Evolutionary conservation across 2,888 invertebrate genomes (phyloP), one percentile per base, ranked within the genome.

Genomic region (Chloroclysta siterata): DNA sequence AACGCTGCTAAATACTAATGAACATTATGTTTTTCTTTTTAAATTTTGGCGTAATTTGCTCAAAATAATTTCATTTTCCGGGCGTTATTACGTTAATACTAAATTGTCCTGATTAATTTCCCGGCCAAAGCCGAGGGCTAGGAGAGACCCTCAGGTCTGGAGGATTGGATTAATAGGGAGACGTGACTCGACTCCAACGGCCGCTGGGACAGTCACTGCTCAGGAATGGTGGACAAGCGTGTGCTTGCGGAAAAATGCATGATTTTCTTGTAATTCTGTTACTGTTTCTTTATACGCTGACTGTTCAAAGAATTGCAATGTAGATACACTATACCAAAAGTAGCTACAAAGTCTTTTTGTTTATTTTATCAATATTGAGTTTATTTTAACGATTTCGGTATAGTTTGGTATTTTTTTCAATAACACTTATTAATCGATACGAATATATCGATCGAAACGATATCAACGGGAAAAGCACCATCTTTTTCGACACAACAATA

Each of bases 141-240:
- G 42, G n/a, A 10, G 15, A 8, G 65, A n/a, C 47, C 54, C 57
- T 52, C 29, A 53, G 53, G 58, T n/a, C 71, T 56, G 57, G 47
- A 66, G 75, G 68, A 72, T 68, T 68, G 71, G 74, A 79, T 80
- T 81, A 80, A 81, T 79, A 76, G 80, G 59, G 72, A 68, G 73
- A 85, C 84, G 86, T 85, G 87, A 81, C 80, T 77, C 71, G 85
- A 80, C 76, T 73, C 74, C 72, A 73, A 81, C 76, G 72, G 69
- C 68, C 60, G 65, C 66, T 51, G 42, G 50, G 50, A 67, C 55
- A 60, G 7, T 56, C 58, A 53, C 47, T 33, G 50, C 6, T 8
- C 14, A 15, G 58, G 44, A 29, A 13, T 29, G 6, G 6, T 44
- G 15, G 15, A 11, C 22, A 14, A n/a, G 41, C 7, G n/a, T 51